phyloP scores from a whole-genome alignment of 2,797 vertebrate genomes.

The Neopelma chrysocephalum region DNA sequence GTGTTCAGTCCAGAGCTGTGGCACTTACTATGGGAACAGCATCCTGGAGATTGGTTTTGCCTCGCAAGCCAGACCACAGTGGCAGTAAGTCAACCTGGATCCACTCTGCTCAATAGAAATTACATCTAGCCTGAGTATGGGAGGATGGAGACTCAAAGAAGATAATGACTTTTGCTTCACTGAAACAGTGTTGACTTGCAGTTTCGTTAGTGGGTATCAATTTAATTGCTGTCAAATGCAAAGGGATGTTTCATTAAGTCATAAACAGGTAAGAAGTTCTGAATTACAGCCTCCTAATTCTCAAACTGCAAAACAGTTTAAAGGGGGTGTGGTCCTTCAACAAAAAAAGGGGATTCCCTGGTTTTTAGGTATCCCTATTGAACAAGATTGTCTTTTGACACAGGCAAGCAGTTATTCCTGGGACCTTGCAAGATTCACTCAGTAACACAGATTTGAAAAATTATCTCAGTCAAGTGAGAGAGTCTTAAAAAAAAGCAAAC shows the following conservation, averaged over 20 bases:
- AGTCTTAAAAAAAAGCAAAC: background rate
- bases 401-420: background rate
- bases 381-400: background rate
- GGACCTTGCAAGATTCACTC: background rate
- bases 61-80: background rate
- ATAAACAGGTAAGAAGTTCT: background rate
- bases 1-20: background rate
- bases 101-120: background rate
- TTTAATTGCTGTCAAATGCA: background rate
- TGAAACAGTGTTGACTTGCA: background rate
- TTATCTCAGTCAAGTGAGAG: background rate
- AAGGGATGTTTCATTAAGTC: conserved; percentile 12
- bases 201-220: background rate
- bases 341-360: background rate
- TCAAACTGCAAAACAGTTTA: background rate
- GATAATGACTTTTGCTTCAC: conserved; percentile 32
- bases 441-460: background rate
- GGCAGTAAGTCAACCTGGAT: background rate
- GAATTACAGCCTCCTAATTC: background rate
- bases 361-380: background rate
- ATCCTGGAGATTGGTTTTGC: background rate
- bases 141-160: background rate
- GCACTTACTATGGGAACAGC: background rate
- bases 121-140: background rate
- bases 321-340: background rate